Percentiles rank a stretch among this genome's conserved stretches.
Conservation (phyloP, 2,113 vertebrate species). For the Thalassarche chlororhynchos region DNA sequence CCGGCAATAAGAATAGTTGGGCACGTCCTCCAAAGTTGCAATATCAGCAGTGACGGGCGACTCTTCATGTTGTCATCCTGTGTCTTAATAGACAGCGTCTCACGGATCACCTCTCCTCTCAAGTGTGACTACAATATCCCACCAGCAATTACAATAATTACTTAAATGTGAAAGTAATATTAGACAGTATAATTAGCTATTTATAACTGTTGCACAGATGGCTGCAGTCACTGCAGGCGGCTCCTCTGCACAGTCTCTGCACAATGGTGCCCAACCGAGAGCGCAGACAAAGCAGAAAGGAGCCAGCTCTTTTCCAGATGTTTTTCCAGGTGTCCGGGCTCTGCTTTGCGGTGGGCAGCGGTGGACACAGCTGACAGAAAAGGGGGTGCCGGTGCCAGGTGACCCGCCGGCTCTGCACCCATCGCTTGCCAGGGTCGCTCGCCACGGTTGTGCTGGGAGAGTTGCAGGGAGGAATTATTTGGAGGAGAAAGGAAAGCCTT, state of each 20-base stretch:
- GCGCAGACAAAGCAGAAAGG: neutral
- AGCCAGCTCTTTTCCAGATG: neutral
- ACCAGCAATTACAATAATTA: neutral
- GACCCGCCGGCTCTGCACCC: neutral
- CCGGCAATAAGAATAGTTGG: accelerated
- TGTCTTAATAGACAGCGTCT: neutral
- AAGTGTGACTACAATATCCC: neutral
- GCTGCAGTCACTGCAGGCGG: neutral
- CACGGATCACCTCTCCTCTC: neutral
- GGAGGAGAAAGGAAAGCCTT: neutral
- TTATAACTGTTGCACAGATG: neutral
- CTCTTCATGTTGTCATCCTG: accelerated
- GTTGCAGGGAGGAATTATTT: neutral
- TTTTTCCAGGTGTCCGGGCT: neutral
- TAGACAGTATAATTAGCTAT: neutral
- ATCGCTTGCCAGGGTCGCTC: accelerated
- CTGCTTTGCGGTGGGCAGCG: neutral
- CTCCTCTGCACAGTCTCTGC: neutral
- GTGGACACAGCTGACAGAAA: neutral
- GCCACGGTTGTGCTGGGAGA: accelerated
- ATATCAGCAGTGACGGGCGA: accelerated
- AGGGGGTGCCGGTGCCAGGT: neutral
- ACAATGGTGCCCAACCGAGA: accelerated
- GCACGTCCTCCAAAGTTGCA: neutral
- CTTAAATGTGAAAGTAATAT: neutral